Evolutionary conservation across 2,113 vertebrate species (phyloP).

Genomic region (Forbesichthys agassizii): DNA sequence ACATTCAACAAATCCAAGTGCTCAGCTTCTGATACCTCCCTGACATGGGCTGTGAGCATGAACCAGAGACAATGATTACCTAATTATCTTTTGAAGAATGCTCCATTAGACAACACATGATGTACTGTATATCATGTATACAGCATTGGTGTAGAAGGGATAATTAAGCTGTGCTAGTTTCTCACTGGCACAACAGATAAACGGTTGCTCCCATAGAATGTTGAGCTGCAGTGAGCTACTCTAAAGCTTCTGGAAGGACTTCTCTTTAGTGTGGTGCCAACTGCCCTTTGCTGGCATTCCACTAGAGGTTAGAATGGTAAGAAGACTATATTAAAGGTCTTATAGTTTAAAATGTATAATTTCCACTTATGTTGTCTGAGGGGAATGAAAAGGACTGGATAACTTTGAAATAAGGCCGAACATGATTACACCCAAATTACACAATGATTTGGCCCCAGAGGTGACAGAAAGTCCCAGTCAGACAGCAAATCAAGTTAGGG

Average conservation of each 20-base stretch:
- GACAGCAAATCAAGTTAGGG: too few relatives aligned
- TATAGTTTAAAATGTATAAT: too few relatives aligned
- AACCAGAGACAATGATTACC: slow-evolving; percentile 40
- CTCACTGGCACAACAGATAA: slow-evolving; percentile 42
- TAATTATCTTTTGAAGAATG: slow-evolving; percentile 64
- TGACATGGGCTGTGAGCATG: slow-evolving; percentile 12
- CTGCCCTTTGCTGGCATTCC: not conserved
- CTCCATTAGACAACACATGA: slow-evolving; percentile 62
- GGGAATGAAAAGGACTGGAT: not conserved
- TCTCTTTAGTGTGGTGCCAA: not conserved
- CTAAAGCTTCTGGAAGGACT: not conserved
- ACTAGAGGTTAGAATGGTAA: slow-evolving; percentile 2
- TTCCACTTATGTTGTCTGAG: not conserved
- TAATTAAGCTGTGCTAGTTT: slow-evolving; percentile 63
- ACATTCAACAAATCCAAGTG: slow-evolving; percentile 40
- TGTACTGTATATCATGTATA: slow-evolving; percentile 56
- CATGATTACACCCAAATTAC: too few relatives aligned
- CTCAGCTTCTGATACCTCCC: slow-evolving; percentile 5
- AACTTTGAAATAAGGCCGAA: too few relatives aligned
- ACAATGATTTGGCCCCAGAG: too few relatives aligned
- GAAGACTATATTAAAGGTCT: slow-evolving; percentile 11
- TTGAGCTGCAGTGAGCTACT: slow-evolving; percentile 8
- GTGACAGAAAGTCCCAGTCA: too few relatives aligned
- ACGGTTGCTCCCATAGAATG: slow-evolving; percentile 29
- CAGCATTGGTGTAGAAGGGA: slow-evolving; percentile 31